Conservation (phyloP, 2,113 vertebrate genomes). For the Saguinus midas region DNA sequence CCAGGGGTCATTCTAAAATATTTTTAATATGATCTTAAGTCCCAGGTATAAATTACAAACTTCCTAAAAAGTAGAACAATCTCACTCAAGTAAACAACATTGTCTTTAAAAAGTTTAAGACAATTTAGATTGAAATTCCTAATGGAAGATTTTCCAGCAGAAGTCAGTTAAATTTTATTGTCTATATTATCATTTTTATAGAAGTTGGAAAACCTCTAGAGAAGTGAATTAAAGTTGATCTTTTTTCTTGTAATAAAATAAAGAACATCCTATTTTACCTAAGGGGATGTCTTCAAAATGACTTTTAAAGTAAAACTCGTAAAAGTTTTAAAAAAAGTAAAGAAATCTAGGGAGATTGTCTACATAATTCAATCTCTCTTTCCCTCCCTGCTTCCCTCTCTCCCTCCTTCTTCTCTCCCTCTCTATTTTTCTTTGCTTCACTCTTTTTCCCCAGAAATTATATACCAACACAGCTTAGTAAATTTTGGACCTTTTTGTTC, state of each 20-base stretch:
- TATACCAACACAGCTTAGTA: background rate
- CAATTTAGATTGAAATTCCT: background rate
- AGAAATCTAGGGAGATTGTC: background rate
- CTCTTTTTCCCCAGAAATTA: background rate
- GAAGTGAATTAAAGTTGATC: slow-evolving; percentile 9
- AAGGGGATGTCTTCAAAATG: background rate
- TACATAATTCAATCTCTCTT: background rate
- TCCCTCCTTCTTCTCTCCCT: background rate
- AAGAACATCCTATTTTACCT: slow-evolving; percentile 13
- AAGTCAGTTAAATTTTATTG: slow-evolving; percentile 52
- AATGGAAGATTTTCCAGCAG: background rate
- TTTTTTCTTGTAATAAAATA: slow-evolving; percentile 44
- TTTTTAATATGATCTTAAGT: background rate
- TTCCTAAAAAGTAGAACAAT: background rate
- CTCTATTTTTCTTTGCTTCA: too few species aligned
- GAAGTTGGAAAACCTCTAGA: background rate
- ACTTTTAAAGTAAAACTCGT: slow-evolving; percentile 37
- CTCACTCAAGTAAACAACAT: background rate
- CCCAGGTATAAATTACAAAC: rapidly evolving
- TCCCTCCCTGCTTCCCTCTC: background rate
- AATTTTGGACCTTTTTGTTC: background rate
- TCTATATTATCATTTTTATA: background rate
- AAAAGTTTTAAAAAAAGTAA: background rate
- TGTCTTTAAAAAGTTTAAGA: background rate
- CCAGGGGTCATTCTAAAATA: too few species aligned